These are phyloP conservation scores for Erythrolamprus reginae DNA, from an alignment of 2,113 vertebrate species.

Conservation along the genomic window DNA sequence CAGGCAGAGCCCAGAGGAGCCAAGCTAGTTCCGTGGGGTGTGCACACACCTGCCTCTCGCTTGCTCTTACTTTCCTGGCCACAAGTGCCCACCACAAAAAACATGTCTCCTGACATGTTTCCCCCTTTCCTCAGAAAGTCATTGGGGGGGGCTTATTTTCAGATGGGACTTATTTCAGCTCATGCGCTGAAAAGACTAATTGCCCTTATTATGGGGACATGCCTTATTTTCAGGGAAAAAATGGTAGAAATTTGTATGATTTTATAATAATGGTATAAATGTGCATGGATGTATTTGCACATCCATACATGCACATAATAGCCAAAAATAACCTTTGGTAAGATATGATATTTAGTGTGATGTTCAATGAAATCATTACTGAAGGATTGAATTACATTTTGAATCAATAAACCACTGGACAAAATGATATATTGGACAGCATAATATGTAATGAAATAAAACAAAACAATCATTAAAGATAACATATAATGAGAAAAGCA, in stretches of 20 bases:
- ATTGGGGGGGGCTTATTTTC: too few species aligned
- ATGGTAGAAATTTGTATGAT: slow-evolving; percentile 50
- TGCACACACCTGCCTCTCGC: too few species aligned
- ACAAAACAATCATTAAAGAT: slow-evolving; percentile 13
- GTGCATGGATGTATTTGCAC: slow-evolving; percentile 31
- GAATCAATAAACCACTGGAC: slow-evolving; percentile 34
- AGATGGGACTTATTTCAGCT: too few species aligned
- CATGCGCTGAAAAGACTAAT: too few species aligned
- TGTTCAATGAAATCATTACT: slow-evolving; percentile 1
- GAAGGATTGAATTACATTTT: background rate
- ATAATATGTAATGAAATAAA: slow-evolving; percentile 37
- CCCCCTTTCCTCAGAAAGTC: too few species aligned
- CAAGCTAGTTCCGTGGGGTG: too few species aligned
- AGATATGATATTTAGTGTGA: slow-evolving; percentile 49
- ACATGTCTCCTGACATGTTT: too few species aligned
- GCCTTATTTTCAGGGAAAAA: too few species aligned
- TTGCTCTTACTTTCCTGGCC: too few species aligned
- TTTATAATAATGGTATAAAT: slow-evolving; percentile 45
- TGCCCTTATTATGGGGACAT: too few species aligned
- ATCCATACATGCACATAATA: slow-evolving; percentile 11
- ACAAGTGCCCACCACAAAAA: too few species aligned
- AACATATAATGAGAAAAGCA: slow-evolving; percentile 19
- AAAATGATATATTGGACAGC: slow-evolving; percentile 13
- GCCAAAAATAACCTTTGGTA: slow-evolving; percentile 44
- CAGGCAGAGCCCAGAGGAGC: too few species aligned